A percentile compares a stretch with the other conserved stretches of the same genome.
phyloP scores from a whole-genome alignment of 2,113 vertebrate genomes.

The Podarcis cretensis region DNA sequence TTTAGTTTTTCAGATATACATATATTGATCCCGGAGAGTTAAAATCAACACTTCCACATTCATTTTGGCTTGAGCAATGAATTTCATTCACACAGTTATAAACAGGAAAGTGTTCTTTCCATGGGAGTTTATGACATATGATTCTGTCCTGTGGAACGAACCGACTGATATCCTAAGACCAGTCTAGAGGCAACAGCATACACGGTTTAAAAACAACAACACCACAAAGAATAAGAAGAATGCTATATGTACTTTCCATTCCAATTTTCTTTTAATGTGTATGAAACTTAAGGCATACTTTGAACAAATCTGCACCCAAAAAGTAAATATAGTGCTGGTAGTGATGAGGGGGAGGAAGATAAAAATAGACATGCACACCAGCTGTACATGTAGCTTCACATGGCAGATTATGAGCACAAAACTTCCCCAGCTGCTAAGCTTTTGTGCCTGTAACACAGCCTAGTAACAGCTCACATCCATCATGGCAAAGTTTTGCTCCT shows the following conservation, averaged over 20 bases:
- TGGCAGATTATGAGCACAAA: constrained; percentile 48
- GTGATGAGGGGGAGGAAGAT: background rate
- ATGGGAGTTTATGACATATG: background rate
- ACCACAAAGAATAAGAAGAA: background rate
- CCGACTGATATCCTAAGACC: background rate
- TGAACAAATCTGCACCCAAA: background rate
- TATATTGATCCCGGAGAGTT: constrained; percentile 12
- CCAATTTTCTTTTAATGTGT: background rate
- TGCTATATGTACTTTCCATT: background rate
- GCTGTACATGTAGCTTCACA: constrained; percentile 16
- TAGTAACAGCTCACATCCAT: constrained; percentile 58
- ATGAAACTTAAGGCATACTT: constrained; percentile 3
- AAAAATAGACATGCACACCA: background rate
- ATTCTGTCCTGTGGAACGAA: constrained; percentile 15
- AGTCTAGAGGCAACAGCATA: constrained; percentile 25
- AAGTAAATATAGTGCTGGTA: background rate
- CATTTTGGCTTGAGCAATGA: background rate
- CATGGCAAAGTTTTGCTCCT: constrained; percentile 58
- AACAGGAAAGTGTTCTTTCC: constrained; percentile 23
- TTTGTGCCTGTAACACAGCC: constrained; percentile 8
- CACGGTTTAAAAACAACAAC: constrained; percentile 9
- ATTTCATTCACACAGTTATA: constrained; percentile 35
- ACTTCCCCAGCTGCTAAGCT: constrained; percentile 33
- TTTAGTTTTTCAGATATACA: constrained; percentile 11
- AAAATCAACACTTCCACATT: constrained; percentile 30